Evolutionary conservation across 1,140 invertebrate genomes (phyloP).

Genomic region (Centruroides vittatus): DNA sequence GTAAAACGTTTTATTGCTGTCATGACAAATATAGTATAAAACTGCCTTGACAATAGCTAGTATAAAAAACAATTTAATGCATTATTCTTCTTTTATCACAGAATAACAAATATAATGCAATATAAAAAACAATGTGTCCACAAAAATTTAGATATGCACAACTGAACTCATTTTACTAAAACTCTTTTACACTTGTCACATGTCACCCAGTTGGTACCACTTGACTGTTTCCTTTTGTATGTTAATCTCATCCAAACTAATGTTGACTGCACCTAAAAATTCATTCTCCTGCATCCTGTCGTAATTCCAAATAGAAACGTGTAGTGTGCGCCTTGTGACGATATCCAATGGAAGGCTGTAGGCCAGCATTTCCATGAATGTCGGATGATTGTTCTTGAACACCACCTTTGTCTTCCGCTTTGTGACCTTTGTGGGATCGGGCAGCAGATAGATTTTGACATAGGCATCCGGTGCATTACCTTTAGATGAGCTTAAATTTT

Average conservation of each 20-base stretch:
- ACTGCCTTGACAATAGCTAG: too few species aligned
- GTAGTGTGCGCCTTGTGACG: conserved; percentile 53
- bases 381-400: conserved; percentile 79
- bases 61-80: too few species aligned
- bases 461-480: conserved; percentile 61
- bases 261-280: conserved; percentile 74
- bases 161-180: too few species aligned
- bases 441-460: conserved; percentile 83
- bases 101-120: too few species aligned
- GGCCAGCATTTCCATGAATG: conserved; percentile 91
- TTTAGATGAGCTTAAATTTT: conserved; percentile 53
- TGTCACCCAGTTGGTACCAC: conserved; percentile 29
- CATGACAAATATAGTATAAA: too few species aligned
- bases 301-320: conserved; percentile 90
- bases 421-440: conserved; percentile 48
- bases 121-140: too few species aligned
- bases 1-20: too few species aligned
- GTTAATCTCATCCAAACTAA: conserved; percentile 50
- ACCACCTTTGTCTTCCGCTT: conserved; percentile 92
- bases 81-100: too few species aligned
- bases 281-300: conserved; percentile 91
- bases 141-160: too few species aligned
- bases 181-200: neutral
- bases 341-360: conserved; percentile 61
- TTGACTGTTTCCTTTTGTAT: conserved; percentile 48